Evolutionary conservation across 2,888 invertebrate genomes (phyloP).

Genomic region (Acholoe squamosa): DNA sequence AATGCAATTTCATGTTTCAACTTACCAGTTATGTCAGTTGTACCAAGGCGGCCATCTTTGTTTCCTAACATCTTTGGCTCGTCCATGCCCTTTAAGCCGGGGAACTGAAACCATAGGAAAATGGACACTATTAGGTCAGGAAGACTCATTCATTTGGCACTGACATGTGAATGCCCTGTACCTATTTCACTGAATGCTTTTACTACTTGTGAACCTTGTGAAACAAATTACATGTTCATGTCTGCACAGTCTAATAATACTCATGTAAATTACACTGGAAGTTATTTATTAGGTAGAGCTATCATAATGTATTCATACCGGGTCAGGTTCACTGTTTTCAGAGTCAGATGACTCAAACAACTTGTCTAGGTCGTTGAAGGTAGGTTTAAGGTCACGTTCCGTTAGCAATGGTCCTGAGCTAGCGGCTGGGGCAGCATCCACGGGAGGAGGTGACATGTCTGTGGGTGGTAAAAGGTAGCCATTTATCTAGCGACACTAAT

Average conservation of each 20-base stretch:
- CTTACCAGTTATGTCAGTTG: conserved; percentile 38
- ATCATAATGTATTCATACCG: no score
- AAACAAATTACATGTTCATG: neutral
- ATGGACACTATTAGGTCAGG: no score
- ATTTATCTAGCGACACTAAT: no score
- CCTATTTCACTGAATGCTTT: no score
- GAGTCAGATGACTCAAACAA: conserved; percentile 96
- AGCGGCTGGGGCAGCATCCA: conserved; percentile 37
- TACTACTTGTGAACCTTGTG: no score
- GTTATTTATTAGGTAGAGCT: no score
- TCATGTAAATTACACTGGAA: no score
- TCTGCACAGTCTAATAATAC: no score
- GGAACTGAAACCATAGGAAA: conserved; percentile 35
- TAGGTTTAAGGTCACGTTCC: conserved; percentile 93
- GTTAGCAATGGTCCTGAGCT: conserved; percentile 74
- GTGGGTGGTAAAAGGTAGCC: no score
- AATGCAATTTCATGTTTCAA: neutral
- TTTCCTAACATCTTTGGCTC: neutral
- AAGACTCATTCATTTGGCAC: no score
- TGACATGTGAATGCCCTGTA: no score
- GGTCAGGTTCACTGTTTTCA: conserved; percentile 92
- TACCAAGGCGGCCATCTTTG: conserved; percentile 40
- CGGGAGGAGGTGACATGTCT: conserved; percentile 47
- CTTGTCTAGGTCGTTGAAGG: conserved; percentile 95
- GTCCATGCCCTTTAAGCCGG: neutral